Evolutionary conservation across 2,888 invertebrate species (phyloP), one percentile per base, ranked within the genome.

Genomic region (Conus canariensis): DNA sequence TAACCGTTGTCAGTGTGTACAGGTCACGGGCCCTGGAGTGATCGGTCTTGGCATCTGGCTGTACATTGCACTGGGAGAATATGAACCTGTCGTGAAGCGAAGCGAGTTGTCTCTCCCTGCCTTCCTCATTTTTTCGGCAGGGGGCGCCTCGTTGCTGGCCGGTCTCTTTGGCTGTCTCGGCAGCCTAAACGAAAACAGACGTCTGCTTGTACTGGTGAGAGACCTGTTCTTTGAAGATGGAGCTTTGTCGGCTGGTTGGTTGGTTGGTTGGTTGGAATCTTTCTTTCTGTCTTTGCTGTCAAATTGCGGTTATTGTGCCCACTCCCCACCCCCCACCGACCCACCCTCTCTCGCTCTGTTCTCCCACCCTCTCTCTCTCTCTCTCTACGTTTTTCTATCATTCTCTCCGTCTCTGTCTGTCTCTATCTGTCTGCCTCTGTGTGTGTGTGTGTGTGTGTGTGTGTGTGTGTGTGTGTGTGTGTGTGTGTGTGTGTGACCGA

Each of bases 111-210:
- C 85, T 85, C 10, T 64, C 85, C 90, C 90, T 85, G 90, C 90
- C 64, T 88, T 67, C 74, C 22, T 90, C 88, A 83, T 90, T 10
- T 70, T 85, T 0, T 77, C 87, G 74, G 90, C 90, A 85, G 90
- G 90, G 60, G 85, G 87, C 90, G 60, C 87, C n/a, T 82, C 90
- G 12, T 58, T 90, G 58, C 64, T 90, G 22, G 88, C 88, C 19
- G 90, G 90, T n/a, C 80, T 90, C n/a, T 56, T 90, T 56, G 90
- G 90, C 19, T 90, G 90, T 82, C 60, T 90, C 12, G 90, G 90
- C 67, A 80, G 74, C 16, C 58, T 90, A 25, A 90, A 74, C 58
- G 64, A 85, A 67, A 87, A 88, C 90, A 56, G 77, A 85, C 90
- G 74, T 6, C 67, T 90, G 12, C 88, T 90, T 70, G 59, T 59